phyloP scores from a whole-genome alignment of 2,797 vertebrate species.

The Dryobates pubescens region DNA sequence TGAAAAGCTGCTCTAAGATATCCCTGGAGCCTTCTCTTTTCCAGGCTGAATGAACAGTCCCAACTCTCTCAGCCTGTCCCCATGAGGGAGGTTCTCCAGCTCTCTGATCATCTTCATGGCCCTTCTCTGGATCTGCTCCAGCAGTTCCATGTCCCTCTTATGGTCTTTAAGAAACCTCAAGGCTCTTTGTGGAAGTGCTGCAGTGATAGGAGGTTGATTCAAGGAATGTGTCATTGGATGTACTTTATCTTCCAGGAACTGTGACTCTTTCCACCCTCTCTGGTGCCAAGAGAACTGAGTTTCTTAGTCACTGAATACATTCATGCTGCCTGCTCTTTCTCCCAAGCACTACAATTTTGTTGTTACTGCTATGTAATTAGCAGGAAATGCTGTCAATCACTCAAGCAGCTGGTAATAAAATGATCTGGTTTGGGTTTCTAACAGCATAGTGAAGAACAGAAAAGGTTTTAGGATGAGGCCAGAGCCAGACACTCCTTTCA shows the following conservation, averaged over 20 bases:
- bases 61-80: too few relatives aligned
- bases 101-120: too few relatives aligned
- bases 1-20: too few relatives aligned
- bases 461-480: neutral
- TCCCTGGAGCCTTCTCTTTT: too few relatives aligned
- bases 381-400: neutral
- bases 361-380: slow-evolving; percentile 35
- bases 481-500: neutral
- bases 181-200: neutral
- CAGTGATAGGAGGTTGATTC: neutral
- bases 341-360: neutral
- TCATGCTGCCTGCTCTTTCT: neutral
- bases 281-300: slow-evolving; percentile 1
- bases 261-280: neutral
- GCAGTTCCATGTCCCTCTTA: too few relatives aligned
- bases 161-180: neutral
- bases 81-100: too few relatives aligned
- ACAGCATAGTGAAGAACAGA: neutral
- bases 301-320: slow-evolving; percentile 6
- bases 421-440: neutral
- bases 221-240: slow-evolving; percentile 19
- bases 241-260: slow-evolving; percentile 62
- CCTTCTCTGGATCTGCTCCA: too few relatives aligned
- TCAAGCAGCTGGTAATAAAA: slow-evolving; percentile 9
- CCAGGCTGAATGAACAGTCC: too few relatives aligned